phyloP scores from a whole-genome alignment of 1,140 invertebrate species.

The Planococcus citri region DNA sequence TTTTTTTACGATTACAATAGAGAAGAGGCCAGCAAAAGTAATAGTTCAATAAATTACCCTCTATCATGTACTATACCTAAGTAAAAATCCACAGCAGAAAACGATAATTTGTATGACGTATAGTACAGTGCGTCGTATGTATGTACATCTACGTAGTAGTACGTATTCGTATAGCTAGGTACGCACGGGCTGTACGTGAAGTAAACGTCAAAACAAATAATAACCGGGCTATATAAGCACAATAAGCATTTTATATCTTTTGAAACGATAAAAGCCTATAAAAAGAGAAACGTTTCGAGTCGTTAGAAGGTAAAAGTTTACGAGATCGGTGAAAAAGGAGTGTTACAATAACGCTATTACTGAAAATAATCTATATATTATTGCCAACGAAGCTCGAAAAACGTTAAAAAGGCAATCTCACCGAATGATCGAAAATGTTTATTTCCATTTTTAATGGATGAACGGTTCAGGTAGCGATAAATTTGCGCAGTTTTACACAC shows the following conservation, averaged over 20 bases:
- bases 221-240: not conserved
- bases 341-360: conserved; percentile 8
- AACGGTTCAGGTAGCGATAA: not conserved
- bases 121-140: no score
- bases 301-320: not conserved
- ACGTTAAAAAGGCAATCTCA: not conserved
- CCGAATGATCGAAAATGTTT: not conserved
- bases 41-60: not conserved
- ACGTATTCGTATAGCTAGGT: no score
- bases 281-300: not conserved
- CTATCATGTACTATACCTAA: not conserved
- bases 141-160: no score
- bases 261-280: conserved; percentile 3
- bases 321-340: not conserved
- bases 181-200: not conserved
- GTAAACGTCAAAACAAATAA: conserved; percentile 7
- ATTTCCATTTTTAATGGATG: not conserved
- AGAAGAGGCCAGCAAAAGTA: no score
- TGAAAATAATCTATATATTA: conserved; percentile 1
- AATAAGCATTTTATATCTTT: conserved; percentile 8
- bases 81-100: not conserved
- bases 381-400: not conserved
- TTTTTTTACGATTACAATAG: not conserved
- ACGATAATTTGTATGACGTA: not conserved
- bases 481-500: not conserved